Conservation (phyloP, 2,797 vertebrate genomes). For the Picus viridis region DNA sequence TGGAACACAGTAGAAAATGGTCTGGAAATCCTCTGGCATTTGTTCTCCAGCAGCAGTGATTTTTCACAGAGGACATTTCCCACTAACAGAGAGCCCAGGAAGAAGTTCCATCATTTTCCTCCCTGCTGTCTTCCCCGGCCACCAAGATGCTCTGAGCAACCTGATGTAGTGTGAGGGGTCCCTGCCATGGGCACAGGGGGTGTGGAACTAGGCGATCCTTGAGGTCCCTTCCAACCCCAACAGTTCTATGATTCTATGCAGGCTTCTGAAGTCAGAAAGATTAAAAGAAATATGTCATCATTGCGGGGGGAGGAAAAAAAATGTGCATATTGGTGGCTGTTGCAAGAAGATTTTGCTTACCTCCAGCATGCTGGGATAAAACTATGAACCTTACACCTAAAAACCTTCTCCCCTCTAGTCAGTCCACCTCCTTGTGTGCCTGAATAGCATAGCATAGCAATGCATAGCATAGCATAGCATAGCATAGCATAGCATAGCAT, state of each 20-base stretch:
- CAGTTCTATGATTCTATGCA: no score
- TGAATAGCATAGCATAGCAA: no score
- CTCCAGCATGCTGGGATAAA: neutral
- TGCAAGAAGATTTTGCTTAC: neutral
- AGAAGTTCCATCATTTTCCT: neutral
- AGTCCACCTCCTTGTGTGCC: neutral
- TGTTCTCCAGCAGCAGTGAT: neutral
- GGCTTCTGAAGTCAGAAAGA: neutral
- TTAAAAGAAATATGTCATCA: neutral
- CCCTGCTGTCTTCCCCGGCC: neutral
- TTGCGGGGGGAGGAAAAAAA: neutral
- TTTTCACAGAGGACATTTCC: neutral
- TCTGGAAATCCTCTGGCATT: neutral
- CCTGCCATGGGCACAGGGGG: no score
- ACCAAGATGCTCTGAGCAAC: no score
- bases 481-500: no score
- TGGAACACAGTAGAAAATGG: constrained; percentile 21
- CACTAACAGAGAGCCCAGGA: neutral
- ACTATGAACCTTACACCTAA: neutral
- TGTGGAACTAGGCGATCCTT: no score
- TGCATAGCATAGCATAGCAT: no score
- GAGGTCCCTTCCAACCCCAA: no score
- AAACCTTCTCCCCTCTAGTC: neutral
- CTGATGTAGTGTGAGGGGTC: no score
- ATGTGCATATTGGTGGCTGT: neutral